Evolutionary conservation across 2,797 vertebrate genomes (phyloP).

Genomic region (Etheostoma nigrum): DNA sequence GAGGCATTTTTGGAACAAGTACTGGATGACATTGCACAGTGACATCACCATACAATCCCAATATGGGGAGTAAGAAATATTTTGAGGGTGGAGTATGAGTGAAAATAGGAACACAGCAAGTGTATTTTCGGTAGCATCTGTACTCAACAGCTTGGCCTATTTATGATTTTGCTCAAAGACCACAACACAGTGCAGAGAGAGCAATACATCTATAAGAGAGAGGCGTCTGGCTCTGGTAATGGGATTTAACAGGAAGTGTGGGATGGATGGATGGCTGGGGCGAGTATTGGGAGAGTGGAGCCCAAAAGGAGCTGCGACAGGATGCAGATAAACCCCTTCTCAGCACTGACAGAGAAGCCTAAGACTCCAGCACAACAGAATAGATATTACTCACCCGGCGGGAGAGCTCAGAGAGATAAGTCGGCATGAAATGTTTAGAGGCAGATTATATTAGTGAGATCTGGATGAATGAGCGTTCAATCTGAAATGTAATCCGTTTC

Average conservation of each 20-base stretch:
- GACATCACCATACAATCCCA: slow-evolving; percentile 52
- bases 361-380: slow-evolving; percentile 71
- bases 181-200: slow-evolving; percentile 22
- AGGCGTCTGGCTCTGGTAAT: slow-evolving; percentile 59
- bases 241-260: slow-evolving; percentile 70
- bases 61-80: neutral
- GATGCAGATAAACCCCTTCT: slow-evolving; percentile 74
- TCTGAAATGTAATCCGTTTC: slow-evolving; percentile 74
- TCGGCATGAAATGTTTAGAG: slow-evolving; percentile 73
- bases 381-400: slow-evolving; percentile 62
- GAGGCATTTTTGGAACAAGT: slow-evolving; percentile 43
- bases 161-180: slow-evolving; percentile 63
- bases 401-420: slow-evolving; percentile 73
- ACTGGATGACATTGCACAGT: slow-evolving; percentile 46
- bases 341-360: slow-evolving; percentile 58
- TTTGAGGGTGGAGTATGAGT: slow-evolving; percentile 43
- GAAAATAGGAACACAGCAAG: slow-evolving; percentile 51
- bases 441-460: slow-evolving; percentile 80
- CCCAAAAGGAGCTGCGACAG: slow-evolving; percentile 67
- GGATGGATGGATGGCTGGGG: slow-evolving; percentile 41
- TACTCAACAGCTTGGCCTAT: slow-evolving; percentile 74
- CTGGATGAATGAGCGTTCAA: slow-evolving; percentile 72
- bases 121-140: slow-evolving; percentile 69
- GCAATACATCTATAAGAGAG: neutral
- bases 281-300: neutral